These are phyloP conservation scores for Nipponacmea schrenckii DNA, from an alignment of 2,888 invertebrate species.

Conservation along the genomic window DNA sequence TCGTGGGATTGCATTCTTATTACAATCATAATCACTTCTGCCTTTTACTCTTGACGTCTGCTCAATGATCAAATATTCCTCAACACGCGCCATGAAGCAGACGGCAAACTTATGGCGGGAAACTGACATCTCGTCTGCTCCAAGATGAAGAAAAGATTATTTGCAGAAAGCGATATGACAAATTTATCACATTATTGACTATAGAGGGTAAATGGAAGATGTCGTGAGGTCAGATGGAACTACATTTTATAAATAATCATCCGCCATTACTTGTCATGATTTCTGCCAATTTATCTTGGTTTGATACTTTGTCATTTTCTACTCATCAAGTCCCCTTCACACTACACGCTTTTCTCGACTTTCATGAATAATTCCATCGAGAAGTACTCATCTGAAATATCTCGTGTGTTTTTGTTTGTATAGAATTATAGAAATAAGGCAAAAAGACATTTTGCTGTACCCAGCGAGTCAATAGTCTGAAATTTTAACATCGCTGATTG, in stretches of 20 bases:
- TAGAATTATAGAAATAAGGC: no score
- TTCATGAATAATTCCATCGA: no score
- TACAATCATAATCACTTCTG: background rate
- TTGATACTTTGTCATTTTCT: conserved; percentile 2
- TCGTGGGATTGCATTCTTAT: background rate
- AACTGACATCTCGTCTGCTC: conserved; percentile 4
- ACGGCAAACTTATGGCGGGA: conserved; percentile 6
- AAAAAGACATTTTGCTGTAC: no score
- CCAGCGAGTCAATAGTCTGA: no score
- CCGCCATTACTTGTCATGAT: background rate
- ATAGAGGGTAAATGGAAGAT: background rate
- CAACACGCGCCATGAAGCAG: background rate
- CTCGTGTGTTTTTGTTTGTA: no score
- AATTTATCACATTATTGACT: background rate
- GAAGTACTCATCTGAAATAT: no score
- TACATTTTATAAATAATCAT: conserved; percentile 6
- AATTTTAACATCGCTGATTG: no score
- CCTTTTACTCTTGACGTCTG: background rate
- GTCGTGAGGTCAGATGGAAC: background rate
- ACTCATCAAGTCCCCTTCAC: background rate
- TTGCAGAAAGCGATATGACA: conserved; percentile 7
- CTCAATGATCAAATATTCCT: background rate
- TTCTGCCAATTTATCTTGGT: background rate
- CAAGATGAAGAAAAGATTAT: background rate
- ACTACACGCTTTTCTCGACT: background rate